phyloP scores from a whole-genome alignment of 2,888 invertebrate species.

The Pemphredon lugubris region DNA sequence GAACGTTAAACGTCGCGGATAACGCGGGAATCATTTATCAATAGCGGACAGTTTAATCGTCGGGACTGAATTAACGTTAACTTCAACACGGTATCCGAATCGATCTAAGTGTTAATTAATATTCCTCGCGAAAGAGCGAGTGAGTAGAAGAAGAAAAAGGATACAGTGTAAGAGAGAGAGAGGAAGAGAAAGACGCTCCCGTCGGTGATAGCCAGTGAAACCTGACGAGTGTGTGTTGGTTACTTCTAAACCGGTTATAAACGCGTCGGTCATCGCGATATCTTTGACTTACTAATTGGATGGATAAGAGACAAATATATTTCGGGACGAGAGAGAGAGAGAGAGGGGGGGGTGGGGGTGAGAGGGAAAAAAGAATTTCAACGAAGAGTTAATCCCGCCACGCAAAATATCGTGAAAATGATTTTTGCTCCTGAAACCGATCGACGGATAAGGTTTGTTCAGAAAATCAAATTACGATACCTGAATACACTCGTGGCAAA shows the following conservation, averaged over 20 bases:
- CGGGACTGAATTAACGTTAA: conserved; percentile 63
- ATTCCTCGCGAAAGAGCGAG: conserved; percentile 47
- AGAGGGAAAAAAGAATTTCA: background rate
- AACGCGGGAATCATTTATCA: conserved; percentile 55
- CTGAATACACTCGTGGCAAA: conserved; percentile 7
- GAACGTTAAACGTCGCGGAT: conserved; percentile 27
- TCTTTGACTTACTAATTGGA: conserved; percentile 69
- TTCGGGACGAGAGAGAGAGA: conserved; percentile 10
- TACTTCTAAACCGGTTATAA: conserved; percentile 69
- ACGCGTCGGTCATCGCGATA: conserved; percentile 67
- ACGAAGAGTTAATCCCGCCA: conserved; percentile 42
- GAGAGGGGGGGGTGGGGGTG: conserved; percentile 4
- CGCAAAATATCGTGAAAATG: conserved; percentile 22
- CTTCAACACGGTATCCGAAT: conserved; percentile 59
- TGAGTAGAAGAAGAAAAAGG: conserved; percentile 17
- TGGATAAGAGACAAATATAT: conserved; percentile 67
- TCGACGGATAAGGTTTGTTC: background rate
- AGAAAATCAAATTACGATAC: conserved; percentile 26
- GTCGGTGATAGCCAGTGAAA: conserved; percentile 30
- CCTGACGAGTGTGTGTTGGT: conserved; percentile 50
- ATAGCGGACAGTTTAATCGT: conserved; percentile 58
- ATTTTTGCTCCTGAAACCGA: conserved; percentile 17
- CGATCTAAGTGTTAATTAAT: conserved; percentile 66
- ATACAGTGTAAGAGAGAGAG: background rate
- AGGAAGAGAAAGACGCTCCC: conserved; percentile 12